Evolutionary conservation across 2,113 vertebrate genomes (phyloP).

Genomic region (Atlantisia rogersi): DNA sequence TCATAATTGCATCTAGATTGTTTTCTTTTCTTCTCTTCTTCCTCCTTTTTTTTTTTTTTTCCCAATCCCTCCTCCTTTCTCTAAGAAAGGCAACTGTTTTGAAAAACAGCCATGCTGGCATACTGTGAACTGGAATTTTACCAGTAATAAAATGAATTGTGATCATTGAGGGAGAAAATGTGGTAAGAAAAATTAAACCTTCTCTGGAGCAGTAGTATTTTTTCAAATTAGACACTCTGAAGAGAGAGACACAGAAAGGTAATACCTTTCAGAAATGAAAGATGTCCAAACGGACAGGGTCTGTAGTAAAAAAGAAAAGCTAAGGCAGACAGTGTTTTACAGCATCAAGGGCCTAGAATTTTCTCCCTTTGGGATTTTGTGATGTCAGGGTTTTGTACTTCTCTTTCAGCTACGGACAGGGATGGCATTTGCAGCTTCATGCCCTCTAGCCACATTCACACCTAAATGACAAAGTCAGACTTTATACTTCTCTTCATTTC

Average conservation of each 20-base stretch:
- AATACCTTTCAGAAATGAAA: background rate
- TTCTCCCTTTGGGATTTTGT: background rate
- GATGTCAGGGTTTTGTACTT: background rate
- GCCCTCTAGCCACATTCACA: slow-evolving; percentile 33
- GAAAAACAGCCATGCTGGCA: background rate
- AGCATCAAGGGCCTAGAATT: background rate
- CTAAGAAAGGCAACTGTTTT: background rate
- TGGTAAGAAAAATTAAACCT: background rate
- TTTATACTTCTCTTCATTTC: slow-evolving; percentile 29
- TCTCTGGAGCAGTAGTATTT: background rate
- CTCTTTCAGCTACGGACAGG: background rate
- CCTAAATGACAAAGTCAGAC: slow-evolving; percentile 30
- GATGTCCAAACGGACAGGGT: background rate
- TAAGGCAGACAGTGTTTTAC: background rate
- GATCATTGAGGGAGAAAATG: background rate
- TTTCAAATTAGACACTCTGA: background rate
- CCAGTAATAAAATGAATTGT: background rate
- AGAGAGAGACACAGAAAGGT: background rate
- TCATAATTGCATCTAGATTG: slow-evolving; percentile 47
- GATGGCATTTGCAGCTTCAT: slow-evolving; percentile 27
- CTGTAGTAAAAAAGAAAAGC: background rate
- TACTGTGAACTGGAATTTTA: slow-evolving; percentile 11
- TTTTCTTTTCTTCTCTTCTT: background rate
- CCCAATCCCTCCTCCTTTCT: background rate
- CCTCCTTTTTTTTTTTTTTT: background rate